Evolutionary conservation across 2,113 vertebrate species (phyloP).

Genomic region (Syngnathus floridae): DNA sequence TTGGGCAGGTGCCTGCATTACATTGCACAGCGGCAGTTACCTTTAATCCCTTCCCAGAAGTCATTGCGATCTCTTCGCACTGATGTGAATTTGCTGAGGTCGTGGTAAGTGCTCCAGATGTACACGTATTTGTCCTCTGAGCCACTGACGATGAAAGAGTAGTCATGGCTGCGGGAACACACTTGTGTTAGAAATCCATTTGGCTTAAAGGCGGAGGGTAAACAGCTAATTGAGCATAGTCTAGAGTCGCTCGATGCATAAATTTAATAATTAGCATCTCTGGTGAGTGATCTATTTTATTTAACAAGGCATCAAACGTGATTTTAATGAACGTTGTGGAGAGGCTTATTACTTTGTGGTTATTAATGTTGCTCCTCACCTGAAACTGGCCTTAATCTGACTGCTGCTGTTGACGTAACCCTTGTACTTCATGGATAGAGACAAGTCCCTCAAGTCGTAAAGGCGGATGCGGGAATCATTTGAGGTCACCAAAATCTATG

Average conservation of each 20-base stretch:
- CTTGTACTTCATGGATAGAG: constrained; percentile 98
- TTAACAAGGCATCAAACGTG: too few species aligned
- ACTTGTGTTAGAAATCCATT: background rate
- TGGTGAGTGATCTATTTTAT: too few species aligned
- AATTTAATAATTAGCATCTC: too few species aligned
- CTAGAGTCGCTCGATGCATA: too few species aligned
- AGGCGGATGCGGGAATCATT: constrained; percentile 95
- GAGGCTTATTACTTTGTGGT: too few species aligned
- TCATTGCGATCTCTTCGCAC: constrained; percentile 96
- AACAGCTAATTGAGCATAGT: background rate
- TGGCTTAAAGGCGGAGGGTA: background rate
- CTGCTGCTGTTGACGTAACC: constrained; percentile 98
- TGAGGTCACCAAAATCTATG: constrained; percentile 92
- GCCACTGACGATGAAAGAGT: constrained; percentile 93
- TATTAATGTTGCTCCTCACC: constrained; percentile 65
- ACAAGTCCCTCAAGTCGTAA: constrained; percentile 94
- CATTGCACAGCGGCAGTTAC: constrained; percentile 57
- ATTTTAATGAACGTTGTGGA: background rate
- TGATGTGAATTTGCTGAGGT: constrained; percentile 96
- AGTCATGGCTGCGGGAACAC: constrained; percentile 81
- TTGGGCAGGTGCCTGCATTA: background rate
- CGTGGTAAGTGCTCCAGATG: constrained; percentile 98
- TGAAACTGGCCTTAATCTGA: constrained; percentile 99
- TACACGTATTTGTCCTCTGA: constrained; percentile 98
- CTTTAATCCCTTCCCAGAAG: constrained; percentile 99